phyloP scores from a whole-genome alignment of 2,113 vertebrate species.

The Nyctereutes procyonoides region DNA sequence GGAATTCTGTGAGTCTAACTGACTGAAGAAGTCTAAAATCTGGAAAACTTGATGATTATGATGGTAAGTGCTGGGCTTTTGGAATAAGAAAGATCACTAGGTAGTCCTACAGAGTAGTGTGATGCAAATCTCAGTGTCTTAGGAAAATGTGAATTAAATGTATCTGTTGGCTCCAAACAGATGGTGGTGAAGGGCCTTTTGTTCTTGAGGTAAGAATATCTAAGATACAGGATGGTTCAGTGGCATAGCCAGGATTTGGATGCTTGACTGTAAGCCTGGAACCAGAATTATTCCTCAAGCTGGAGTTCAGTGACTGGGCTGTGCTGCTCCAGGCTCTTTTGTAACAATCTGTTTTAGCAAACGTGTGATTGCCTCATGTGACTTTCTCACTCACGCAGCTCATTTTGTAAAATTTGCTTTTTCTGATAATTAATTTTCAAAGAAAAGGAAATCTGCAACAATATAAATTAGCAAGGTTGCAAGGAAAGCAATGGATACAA shows the following conservation, averaged over 20 bases:
- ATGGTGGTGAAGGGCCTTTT: not conserved
- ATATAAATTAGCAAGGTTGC: not conserved
- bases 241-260: not conserved
- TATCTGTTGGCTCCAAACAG: not conserved
- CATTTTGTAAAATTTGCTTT: constrained; percentile 43
- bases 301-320: not conserved
- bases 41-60: not conserved
- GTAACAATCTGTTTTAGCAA: not conserved
- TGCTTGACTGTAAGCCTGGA: not conserved
- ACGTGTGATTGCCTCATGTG: not conserved
- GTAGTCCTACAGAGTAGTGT: not conserved
- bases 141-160: not conserved
- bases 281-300: not conserved
- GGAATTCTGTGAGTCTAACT: not conserved
- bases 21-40: not conserved
- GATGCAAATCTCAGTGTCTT: not conserved
- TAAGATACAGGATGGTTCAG: not conserved
- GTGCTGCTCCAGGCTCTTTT: not conserved
- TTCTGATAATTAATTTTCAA: constrained; percentile 51
- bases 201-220: not conserved
- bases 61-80: not conserved
- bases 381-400: not conserved
- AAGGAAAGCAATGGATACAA: not conserved
- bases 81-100: not conserved
- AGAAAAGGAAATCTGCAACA: constrained; percentile 43